Evolutionary conservation across 2,888 invertebrate genomes (phyloP).

Genomic region (Cosmopolites sordidus): DNA sequence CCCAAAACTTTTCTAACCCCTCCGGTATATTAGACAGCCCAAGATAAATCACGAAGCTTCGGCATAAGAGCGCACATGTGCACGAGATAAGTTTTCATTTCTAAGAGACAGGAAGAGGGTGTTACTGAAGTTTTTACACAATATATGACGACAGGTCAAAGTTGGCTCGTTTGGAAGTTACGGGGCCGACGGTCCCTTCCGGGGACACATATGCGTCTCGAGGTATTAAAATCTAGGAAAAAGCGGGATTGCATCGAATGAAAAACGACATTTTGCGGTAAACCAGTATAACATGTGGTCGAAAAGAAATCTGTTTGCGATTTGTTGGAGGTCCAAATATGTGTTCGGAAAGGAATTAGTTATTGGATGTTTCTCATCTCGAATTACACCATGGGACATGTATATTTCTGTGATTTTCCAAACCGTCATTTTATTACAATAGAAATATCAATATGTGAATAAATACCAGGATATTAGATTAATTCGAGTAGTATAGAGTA

Average conservation of each 20-base stretch:
- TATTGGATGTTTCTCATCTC: background rate
- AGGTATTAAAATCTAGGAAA: constrained; percentile 21
- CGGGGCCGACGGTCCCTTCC: constrained; percentile 13
- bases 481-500: no score
- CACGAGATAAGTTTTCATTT: constrained; percentile 19
- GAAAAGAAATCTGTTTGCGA: constrained; percentile 11
- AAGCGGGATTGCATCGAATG: constrained; percentile 1
- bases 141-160: constrained; percentile 27
- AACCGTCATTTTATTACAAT: no score
- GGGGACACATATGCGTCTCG: constrained; percentile 16
- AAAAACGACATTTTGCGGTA: constrained; percentile 7
- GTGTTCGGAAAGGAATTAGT: background rate
- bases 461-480: no score
- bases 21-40: background rate
- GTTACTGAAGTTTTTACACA: constrained; percentile 21
- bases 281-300: constrained; percentile 17
- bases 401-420: no score
- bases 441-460: no score
- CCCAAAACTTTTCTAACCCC: background rate
- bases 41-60: constrained; percentile 10
- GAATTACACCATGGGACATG: background rate
- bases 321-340: constrained; percentile 1
- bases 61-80: constrained; percentile 15
- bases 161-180: constrained; percentile 10
- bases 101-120: constrained; percentile 25